These are phyloP conservation scores for Nerophis lumbriciformis DNA, from an alignment of 2,113 vertebrate genomes.

Conservation along the genomic window DNA sequence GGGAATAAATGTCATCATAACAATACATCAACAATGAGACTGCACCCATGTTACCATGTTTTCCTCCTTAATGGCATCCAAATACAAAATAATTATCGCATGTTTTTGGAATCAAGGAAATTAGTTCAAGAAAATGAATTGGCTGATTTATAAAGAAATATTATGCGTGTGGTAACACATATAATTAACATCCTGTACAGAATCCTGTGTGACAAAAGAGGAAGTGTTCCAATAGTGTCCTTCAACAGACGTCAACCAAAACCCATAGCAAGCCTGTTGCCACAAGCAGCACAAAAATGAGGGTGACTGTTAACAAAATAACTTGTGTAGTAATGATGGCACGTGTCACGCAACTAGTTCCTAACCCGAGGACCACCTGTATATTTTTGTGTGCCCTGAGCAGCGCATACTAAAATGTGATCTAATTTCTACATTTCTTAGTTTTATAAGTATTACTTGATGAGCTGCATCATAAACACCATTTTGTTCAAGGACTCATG, in stretches of 20 bases:
- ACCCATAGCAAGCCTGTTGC: slow-evolving; percentile 30
- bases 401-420: no score
- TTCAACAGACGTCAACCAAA: slow-evolving; percentile 1
- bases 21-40: not conserved
- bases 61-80: not conserved
- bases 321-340: not conserved
- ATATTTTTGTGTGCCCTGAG: not conserved
- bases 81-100: not conserved
- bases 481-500: no score
- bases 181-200: slow-evolving; percentile 20
- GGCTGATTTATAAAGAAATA: not conserved
- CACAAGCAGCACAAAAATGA: slow-evolving; percentile 41
- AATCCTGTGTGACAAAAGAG: slow-evolving; percentile 3
- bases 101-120: not conserved
- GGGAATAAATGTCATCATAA: slow-evolving; percentile 1
- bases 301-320: slow-evolving; percentile 43
- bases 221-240: slow-evolving; percentile 13
- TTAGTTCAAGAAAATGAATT: not conserved
- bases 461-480: no score
- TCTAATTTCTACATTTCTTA: no score
- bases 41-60: not conserved
- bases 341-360: not conserved
- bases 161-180: not conserved
- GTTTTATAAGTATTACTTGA: no score
- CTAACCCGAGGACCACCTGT: not conserved